Conservation (phyloP, 2,113 vertebrate species). For the Sebastes schlegelii region DNA sequence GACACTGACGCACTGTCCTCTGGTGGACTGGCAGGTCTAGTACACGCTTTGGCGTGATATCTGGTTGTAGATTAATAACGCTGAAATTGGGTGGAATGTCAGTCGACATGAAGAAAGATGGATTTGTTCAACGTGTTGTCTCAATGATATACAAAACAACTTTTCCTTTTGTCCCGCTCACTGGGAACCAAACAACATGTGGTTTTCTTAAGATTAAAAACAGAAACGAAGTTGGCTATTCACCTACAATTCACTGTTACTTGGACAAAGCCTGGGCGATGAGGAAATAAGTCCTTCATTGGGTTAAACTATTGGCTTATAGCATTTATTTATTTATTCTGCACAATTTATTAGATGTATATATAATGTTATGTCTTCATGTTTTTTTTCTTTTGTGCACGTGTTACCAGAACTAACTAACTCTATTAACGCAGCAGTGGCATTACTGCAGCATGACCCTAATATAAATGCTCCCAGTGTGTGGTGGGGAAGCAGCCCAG, state of each 20-base stretch:
- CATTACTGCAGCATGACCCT: slow-evolving; percentile 13
- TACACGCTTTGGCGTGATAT: too few relatives aligned
- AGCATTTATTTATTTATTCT: background rate
- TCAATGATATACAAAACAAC: background rate
- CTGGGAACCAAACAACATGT: background rate
- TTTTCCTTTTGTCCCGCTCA: background rate
- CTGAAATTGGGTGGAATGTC: background rate
- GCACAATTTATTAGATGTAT: background rate
- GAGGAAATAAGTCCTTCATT: background rate
- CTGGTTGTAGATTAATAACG: background rate
- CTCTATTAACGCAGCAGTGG: slow-evolving; percentile 19
- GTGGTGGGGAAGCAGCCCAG: slow-evolving; percentile 70
- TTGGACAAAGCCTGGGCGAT: background rate
- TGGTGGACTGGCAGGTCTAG: too few relatives aligned
- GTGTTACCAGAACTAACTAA: background rate
- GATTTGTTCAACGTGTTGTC: background rate
- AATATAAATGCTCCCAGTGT: slow-evolving; percentile 63
- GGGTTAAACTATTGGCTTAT: background rate
- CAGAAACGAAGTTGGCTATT: background rate
- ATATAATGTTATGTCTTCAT: background rate
- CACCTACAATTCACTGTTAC: background rate
- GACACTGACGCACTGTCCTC: too few relatives aligned
- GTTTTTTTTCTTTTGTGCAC: background rate
- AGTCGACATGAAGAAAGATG: background rate
- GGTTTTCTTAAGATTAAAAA: background rate